phyloP scores from a whole-genome alignment of 92 coral and sea anemone species.

The Blastomussa wellsi region DNA sequence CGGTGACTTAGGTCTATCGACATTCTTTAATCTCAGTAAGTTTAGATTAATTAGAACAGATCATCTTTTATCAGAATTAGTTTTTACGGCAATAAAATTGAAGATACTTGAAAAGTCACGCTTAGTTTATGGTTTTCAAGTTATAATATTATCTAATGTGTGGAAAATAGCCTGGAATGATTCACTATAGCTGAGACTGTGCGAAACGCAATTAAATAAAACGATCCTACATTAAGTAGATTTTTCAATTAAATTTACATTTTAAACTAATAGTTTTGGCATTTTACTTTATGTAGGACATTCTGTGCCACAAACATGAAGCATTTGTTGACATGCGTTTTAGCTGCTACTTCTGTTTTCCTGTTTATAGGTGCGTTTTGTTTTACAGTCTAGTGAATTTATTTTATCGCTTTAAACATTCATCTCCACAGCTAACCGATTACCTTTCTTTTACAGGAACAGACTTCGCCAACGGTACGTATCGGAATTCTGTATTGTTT shows the following conservation, averaged over 20 bases:
- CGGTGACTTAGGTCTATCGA: neutral
- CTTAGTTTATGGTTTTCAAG: neutral
- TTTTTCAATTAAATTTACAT: no score
- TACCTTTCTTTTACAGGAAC: slow-evolving; percentile 14
- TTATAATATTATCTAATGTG: neutral
- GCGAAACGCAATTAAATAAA: no score
- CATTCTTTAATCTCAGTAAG: neutral
- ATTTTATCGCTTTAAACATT: neutral
- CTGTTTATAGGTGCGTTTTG: slow-evolving; percentile 16
- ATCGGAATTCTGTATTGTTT: neutral
- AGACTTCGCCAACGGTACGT: slow-evolving; percentile 17
- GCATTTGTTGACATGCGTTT: slow-evolving; percentile 15
- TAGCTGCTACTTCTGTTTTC: slow-evolving; percentile 6
- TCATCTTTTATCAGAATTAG: neutral
- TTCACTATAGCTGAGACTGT: neutral
- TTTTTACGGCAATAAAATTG: neutral
- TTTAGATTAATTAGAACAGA: neutral
- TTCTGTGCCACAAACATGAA: slow-evolving; percentile 41
- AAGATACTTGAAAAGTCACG: neutral
- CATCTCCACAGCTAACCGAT: neutral
- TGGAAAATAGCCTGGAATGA: neutral
- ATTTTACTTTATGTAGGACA: neutral
- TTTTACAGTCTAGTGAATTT: neutral
- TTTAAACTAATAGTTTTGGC: neutral
- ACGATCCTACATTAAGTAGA: no score